These are phyloP conservation scores for Laticauda colubrina DNA, from an alignment of 2,113 vertebrate genomes.

Conservation along the genomic window DNA sequence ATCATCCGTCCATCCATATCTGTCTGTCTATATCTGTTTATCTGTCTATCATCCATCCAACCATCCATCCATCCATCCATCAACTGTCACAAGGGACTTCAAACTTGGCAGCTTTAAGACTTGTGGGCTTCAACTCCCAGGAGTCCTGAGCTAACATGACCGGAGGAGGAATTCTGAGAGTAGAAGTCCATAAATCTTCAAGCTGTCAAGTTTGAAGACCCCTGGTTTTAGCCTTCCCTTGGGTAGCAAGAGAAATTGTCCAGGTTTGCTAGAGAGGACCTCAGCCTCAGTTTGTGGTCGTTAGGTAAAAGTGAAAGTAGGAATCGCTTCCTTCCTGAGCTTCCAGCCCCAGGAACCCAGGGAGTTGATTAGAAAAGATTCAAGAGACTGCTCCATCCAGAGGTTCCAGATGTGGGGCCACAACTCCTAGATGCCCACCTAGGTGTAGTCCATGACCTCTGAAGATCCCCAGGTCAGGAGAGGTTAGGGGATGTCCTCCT, in stretches of 20 bases:
- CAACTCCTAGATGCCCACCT: background rate
- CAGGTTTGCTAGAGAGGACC: background rate
- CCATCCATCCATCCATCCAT: too few species aligned
- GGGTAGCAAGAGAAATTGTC: background rate
- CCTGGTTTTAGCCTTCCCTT: background rate
- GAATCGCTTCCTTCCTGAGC: too few species aligned
- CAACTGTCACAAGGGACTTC: too few species aligned
- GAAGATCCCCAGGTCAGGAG: background rate
- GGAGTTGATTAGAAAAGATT: background rate
- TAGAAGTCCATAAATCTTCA: too few species aligned
- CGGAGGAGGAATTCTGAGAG: too few species aligned
- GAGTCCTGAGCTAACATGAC: too few species aligned
- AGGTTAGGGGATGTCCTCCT: background rate
- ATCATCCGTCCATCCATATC: too few species aligned
- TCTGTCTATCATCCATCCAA: too few species aligned
- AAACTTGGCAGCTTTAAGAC: too few species aligned
- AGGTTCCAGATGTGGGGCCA: background rate
- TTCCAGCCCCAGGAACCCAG: background rate
- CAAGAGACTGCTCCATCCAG: background rate
- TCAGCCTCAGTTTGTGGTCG: background rate
- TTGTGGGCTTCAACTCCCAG: too few species aligned
- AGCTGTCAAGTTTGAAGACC: too few species aligned
- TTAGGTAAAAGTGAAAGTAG: background rate
- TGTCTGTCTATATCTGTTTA: too few species aligned
- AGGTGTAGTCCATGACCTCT: background rate